Evolutionary conservation across 2,113 vertebrate species (phyloP).

Genomic region (Australoheros scitulus): DNA sequence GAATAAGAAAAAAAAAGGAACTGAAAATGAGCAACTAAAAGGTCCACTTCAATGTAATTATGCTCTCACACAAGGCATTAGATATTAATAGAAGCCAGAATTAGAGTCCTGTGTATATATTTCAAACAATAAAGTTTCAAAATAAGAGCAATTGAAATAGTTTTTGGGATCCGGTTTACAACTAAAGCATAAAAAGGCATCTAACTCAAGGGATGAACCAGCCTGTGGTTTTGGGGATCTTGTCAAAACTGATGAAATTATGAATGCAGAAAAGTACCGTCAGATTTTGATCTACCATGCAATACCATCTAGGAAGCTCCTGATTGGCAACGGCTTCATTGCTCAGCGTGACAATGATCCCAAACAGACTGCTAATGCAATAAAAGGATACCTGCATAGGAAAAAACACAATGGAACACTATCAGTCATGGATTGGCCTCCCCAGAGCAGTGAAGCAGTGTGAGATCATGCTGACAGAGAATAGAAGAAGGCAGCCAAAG

Average conservation of each 20-base stretch:
- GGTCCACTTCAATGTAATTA: not conserved
- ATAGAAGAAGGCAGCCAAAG: no score
- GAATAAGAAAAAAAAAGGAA: not conserved
- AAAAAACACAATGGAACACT: no score
- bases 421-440: no score
- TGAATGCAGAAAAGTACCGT: not conserved
- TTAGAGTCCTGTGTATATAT: not conserved
- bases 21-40: not conserved
- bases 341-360: not conserved
- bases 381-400: no score
- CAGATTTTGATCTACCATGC: not conserved
- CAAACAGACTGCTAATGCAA: not conserved
- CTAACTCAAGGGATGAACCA: no score
- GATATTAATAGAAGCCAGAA: not conserved
- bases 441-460: no score
- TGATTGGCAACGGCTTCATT: not conserved
- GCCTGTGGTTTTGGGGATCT: not conserved
- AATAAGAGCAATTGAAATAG: not conserved
- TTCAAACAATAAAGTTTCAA: not conserved
- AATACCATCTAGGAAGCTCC: not conserved
- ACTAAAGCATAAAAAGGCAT: no score
- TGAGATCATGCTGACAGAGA: no score
- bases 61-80: not conserved
- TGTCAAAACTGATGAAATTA: not conserved
- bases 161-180: no score